Evolutionary conservation across 1,140 invertebrate species (phyloP).

Genomic region (Drosophila kurseongensis): DNA sequence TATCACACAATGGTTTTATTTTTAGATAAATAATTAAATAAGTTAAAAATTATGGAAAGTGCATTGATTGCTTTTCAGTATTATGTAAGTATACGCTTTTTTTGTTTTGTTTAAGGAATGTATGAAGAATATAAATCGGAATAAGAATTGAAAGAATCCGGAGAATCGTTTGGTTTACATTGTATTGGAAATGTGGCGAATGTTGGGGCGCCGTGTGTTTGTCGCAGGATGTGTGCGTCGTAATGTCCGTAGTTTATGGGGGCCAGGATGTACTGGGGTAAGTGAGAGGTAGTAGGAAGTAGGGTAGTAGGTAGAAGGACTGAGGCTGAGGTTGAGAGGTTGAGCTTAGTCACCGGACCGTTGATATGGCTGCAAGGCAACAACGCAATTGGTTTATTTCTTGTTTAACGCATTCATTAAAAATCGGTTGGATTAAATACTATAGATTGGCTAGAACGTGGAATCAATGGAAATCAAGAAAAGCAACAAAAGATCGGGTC

Average conservation of each 20-base stretch:
- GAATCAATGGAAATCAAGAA: constrained; percentile 63
- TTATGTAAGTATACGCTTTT: constrained; percentile 27
- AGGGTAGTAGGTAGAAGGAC: constrained; percentile 41
- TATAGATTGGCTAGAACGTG: constrained; percentile 24
- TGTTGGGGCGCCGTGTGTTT: constrained; percentile 34
- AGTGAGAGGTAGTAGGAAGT: constrained; percentile 35
- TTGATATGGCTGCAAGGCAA: constrained; percentile 84
- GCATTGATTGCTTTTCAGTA: constrained; percentile 52
- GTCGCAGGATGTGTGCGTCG: constrained; percentile 27
- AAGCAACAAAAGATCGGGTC: constrained; percentile 23
- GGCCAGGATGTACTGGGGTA: constrained; percentile 29
- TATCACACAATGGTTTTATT: constrained; percentile 69
- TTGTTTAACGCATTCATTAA: constrained; percentile 19
- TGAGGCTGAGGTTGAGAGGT: constrained; percentile 49
- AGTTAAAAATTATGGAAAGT: constrained; percentile 42
- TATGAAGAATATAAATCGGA: constrained; percentile 64
- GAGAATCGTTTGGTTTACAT: constrained; percentile 66
- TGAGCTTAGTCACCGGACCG: constrained; percentile 85
- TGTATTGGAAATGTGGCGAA: constrained; percentile 32
- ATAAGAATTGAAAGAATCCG: constrained; percentile 61
- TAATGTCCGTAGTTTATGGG: constrained; percentile 45
- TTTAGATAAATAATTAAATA: constrained; percentile 46
- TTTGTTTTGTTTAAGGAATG: constrained; percentile 22
- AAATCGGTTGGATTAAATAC: background rate
- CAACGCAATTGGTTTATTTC: constrained; percentile 47